Evolutionary conservation across 2,113 vertebrate genomes (phyloP).

Genomic region (Lophius piscatorius): DNA sequence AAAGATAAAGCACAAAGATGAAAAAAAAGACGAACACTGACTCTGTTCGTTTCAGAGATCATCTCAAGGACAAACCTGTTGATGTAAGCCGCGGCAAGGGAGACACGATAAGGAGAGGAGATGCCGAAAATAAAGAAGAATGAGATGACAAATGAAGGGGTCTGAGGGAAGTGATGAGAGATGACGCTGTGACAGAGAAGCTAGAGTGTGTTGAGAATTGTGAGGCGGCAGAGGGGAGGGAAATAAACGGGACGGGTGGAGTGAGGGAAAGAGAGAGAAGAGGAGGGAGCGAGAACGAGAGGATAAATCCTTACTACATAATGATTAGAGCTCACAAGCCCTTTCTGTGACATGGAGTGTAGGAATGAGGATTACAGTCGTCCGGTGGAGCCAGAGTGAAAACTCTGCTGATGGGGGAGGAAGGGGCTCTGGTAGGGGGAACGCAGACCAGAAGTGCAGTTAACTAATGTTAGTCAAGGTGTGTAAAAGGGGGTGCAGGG

Average conservation of each 20-base stretch:
- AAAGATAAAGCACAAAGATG: background rate
- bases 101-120: background rate
- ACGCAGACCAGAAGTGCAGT: slow-evolving; percentile 31
- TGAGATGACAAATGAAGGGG: slow-evolving; percentile 9
- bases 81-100: slow-evolving; percentile 43
- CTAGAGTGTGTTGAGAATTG: slow-evolving; percentile 43
- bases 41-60: slow-evolving; percentile 40
- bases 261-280: slow-evolving; percentile 21
- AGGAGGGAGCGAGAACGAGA: slow-evolving; percentile 47
- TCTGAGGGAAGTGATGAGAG: slow-evolving; percentile 16
- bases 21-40: background rate
- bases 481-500: slow-evolving; percentile 9
- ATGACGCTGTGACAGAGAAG: slow-evolving; percentile 35
- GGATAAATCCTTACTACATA: slow-evolving; percentile 79
- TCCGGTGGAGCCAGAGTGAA: slow-evolving; percentile 43
- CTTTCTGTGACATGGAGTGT: slow-evolving; percentile 75
- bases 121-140: background rate
- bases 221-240: slow-evolving; percentile 46
- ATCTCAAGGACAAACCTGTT: slow-evolving; percentile 76
- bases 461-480: slow-evolving; percentile 19
- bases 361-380: slow-evolving; percentile 74
- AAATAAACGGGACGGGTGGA: slow-evolving; percentile 43
- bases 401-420: slow-evolving; percentile 42
- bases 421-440: slow-evolving; percentile 41
- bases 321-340: slow-evolving; percentile 82